phyloP scores from a whole-genome alignment of 2,888 invertebrate species.

The Rapana venosa region DNA sequence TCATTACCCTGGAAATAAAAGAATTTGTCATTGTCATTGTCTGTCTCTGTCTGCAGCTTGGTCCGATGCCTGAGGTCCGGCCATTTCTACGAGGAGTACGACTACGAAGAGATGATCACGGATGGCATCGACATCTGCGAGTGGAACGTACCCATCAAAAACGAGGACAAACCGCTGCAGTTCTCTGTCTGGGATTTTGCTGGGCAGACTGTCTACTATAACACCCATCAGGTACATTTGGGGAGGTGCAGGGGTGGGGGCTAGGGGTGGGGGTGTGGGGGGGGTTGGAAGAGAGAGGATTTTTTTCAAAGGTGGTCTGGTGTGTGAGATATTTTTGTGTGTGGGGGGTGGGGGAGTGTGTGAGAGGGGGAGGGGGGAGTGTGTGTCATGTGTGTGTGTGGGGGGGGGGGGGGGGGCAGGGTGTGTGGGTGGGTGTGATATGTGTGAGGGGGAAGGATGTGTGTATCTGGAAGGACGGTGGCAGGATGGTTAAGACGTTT shows the following conservation, averaged over 20 bases:
- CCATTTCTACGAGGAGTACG: constrained; percentile 55
- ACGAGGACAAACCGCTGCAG: constrained; percentile 55
- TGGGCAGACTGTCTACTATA: constrained; percentile 78
- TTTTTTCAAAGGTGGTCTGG: background rate
- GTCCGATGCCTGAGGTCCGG: constrained; percentile 69
- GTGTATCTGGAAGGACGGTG: no score
- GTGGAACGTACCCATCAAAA: constrained; percentile 66
- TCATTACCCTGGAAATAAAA: no score
- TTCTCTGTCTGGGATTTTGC: constrained; percentile 77
- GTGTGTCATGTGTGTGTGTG: background rate
- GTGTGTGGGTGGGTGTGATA: background rate
- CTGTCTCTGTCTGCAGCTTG: constrained; percentile 57
- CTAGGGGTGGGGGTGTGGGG: no score
- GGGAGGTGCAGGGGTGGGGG: background rate
- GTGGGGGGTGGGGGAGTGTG: background rate
- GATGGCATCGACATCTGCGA: constrained; percentile 78
- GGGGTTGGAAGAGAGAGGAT: background rate
- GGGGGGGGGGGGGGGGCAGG: no score
- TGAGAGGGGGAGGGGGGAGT: no score
- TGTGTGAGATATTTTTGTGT: background rate
- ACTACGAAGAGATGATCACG: constrained; percentile 71
- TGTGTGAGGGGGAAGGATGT: background rate
- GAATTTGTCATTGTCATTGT: no score
- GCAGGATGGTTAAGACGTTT: no score
- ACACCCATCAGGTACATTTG: constrained; percentile 71